A percentile compares a stretch with the other conserved stretches of the same genome.
Evolutionary conservation across 2,113 vertebrate species (phyloP).

Genomic region (Vanacampus margaritifer): DNA sequence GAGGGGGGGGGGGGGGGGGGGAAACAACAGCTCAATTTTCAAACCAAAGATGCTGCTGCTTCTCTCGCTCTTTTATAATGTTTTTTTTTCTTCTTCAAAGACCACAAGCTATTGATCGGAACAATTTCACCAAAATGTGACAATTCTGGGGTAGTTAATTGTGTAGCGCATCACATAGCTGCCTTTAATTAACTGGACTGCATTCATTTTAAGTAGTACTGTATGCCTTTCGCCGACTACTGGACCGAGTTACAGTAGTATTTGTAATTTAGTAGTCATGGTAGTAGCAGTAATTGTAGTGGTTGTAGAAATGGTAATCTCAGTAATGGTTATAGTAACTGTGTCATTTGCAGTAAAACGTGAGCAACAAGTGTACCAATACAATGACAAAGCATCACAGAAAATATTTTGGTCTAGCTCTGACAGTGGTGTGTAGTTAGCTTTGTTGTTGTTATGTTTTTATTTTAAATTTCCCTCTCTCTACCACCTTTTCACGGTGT

Average conservation of each 20-base stretch:
- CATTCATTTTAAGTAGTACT: no score
- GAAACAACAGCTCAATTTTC: conserved; percentile 9
- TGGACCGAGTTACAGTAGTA: background rate
- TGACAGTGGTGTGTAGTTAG: no score
- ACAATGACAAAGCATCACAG: no score
- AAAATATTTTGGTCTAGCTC: no score
- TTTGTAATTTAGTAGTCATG: no score
- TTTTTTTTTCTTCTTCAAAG: background rate
- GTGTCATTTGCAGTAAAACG: background rate
- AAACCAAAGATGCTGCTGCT: background rate
- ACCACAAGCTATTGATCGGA: background rate
- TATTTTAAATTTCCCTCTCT: no score
- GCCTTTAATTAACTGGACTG: background rate
- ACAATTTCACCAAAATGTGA: background rate
- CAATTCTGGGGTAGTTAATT: background rate
- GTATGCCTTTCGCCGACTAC: background rate
- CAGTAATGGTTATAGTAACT: background rate
- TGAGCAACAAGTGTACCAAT: no score
- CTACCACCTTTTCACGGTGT: no score
- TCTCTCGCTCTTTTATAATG: background rate
- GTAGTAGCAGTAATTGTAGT: background rate
- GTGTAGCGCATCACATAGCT: background rate
- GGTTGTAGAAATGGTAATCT: background rate
- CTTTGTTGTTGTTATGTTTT: no score
- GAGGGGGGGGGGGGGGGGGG: background rate